Evolutionary conservation across 2,113 vertebrate genomes (phyloP).

Genomic region (Phrynocephalus versicolor): DNA sequence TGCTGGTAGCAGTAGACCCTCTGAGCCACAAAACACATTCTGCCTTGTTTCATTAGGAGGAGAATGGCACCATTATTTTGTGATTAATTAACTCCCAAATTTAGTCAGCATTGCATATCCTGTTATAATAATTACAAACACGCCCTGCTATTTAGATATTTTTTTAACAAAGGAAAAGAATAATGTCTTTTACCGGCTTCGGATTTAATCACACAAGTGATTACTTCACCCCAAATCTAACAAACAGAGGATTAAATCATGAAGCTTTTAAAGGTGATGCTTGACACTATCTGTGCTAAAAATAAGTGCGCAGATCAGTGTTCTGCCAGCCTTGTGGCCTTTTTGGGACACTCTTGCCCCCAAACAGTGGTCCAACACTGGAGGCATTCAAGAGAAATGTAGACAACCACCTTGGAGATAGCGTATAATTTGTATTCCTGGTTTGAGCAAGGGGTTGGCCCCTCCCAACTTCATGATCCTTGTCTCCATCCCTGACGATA

Average conservation of each 20-base stretch:
- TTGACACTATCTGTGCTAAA: too few species aligned
- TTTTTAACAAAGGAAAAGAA: conserved; percentile 47
- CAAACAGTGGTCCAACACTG: too few species aligned
- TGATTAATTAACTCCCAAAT: conserved; percentile 71
- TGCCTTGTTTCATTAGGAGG: conserved; percentile 64
- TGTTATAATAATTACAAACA: conserved; percentile 70
- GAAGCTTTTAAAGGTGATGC: neutral
- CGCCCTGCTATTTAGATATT: conserved; percentile 55
- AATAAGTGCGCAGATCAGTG: too few species aligned
- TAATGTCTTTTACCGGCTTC: conserved; percentile 54
- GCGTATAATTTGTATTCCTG: too few species aligned
- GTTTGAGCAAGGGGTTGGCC: too few species aligned
- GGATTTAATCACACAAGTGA: conserved; percentile 52
- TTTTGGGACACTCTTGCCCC: too few species aligned
- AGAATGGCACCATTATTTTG: conserved; percentile 68
- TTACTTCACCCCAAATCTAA: neutral
- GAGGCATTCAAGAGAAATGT: too few species aligned
- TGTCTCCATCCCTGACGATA: too few species aligned
- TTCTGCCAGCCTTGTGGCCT: too few species aligned
- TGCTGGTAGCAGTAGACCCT: conserved; percentile 60
- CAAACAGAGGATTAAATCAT: neutral
- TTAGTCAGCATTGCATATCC: conserved; percentile 63
- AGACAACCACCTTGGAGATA: too few species aligned
- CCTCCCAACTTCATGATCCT: too few species aligned
- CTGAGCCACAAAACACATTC: conserved; percentile 61